These are phyloP conservation scores for Diabrotica undecimpunctata DNA, from an alignment of 1,140 invertebrate species.

Conservation along the genomic window DNA sequence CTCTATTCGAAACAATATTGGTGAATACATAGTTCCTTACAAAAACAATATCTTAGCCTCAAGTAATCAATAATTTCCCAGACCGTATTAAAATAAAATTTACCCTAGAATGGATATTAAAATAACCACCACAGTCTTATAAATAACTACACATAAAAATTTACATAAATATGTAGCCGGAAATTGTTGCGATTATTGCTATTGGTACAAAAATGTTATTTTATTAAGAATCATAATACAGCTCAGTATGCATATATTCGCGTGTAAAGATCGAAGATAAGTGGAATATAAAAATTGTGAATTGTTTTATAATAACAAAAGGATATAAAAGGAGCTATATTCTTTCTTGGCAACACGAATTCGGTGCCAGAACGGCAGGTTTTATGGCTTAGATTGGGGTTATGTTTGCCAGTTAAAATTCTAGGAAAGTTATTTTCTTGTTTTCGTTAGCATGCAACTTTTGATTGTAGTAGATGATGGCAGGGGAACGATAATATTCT, in stretches of 20 bases:
- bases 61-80: no score
- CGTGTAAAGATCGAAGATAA: not conserved
- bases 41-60: no score
- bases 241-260: not conserved
- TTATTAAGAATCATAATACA: not conserved
- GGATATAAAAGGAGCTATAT: conserved; percentile 9
- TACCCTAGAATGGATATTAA: no score
- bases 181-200: not conserved
- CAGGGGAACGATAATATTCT: not conserved
- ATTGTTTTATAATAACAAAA: conserved; percentile 5
- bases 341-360: conserved; percentile 8
- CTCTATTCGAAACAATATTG: no score
- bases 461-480: not conserved
- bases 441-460: not conserved
- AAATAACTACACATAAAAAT: not conserved
- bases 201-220: conserved; percentile 5
- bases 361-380: conserved; percentile 4
- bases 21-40: no score
- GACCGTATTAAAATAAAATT: no score
- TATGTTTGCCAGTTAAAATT: conserved; percentile 2
- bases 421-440: not conserved
- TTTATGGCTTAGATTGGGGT: not conserved
- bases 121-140: no score
- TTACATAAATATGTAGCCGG: conserved; percentile 4
- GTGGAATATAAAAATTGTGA: conserved; percentile 3